These are phyloP conservation scores for Scaptomyza graminum DNA, from an alignment of 1,140 invertebrate species.

Conservation along the genomic window DNA sequence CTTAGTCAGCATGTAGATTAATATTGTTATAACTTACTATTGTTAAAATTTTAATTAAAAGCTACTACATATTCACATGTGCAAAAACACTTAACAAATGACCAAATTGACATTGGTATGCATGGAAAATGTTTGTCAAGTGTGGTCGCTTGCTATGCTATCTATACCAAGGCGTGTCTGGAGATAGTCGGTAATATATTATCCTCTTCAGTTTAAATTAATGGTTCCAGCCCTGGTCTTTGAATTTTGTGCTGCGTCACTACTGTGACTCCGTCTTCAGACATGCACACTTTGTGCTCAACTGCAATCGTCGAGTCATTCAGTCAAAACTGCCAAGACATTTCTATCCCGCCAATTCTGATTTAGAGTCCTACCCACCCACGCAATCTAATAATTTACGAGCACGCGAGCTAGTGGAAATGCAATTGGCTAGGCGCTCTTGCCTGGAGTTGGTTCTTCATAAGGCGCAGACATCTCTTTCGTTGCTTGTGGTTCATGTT, in stretches of 20 bases:
- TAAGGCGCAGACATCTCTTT: background rate
- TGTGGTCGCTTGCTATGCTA: background rate
- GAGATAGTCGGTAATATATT: too few relatives aligned
- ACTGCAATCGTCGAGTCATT: too few relatives aligned
- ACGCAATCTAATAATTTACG: too few relatives aligned
- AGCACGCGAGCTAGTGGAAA: too few relatives aligned
- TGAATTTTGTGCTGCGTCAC: constrained; percentile 56
- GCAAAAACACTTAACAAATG: too few relatives aligned
- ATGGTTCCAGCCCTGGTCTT: too few relatives aligned
- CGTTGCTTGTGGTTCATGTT: background rate
- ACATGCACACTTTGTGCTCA: too few relatives aligned
- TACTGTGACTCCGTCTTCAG: background rate
- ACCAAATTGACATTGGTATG: constrained; percentile 32
- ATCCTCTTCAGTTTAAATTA: too few relatives aligned
- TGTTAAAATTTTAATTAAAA: background rate
- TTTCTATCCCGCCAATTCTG: too few relatives aligned
- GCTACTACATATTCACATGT: background rate
- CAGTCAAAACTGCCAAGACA: too few relatives aligned
- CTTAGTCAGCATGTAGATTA: background rate
- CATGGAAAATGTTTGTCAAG: constrained; percentile 54
- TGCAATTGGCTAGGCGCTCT: too few relatives aligned
- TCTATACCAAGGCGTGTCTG: constrained; percentile 7
- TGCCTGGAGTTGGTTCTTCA: background rate
- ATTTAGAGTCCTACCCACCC: too few relatives aligned
- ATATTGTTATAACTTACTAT: constrained; percentile 5